These are phyloP conservation scores for Stenopsyche tienmushanensis DNA, from an alignment of 1,140 invertebrate genomes.

Conservation along the genomic window DNA sequence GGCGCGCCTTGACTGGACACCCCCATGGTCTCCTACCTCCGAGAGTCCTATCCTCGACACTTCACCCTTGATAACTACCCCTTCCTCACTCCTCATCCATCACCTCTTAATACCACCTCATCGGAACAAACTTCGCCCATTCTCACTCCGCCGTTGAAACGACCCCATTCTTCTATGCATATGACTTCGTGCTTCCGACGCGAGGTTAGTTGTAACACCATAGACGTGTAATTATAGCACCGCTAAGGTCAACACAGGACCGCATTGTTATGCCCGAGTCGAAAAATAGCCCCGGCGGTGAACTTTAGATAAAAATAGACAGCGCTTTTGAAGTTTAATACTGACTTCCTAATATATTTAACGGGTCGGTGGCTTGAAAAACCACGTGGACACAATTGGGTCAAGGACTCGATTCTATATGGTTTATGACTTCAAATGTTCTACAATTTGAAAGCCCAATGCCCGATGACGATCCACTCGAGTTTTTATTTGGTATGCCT, in stretches of 20 bases:
- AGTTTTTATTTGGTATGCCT: no score
- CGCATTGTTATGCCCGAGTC: neutral
- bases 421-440: neutral
- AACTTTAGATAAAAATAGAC: no score
- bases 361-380: no score
- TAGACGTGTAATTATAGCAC: neutral
- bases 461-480: no score
- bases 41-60: conserved; percentile 1
- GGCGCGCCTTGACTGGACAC: conserved; percentile 17
- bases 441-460: neutral
- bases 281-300: no score
- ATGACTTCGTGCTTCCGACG: neutral
- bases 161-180: neutral
- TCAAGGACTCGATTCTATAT: no score
- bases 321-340: no score
- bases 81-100: neutral
- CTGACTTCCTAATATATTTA: no score
- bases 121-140: neutral
- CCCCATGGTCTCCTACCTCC: conserved; percentile 2
- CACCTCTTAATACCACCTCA: conserved; percentile 1
- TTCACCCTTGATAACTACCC: conserved; percentile 2
- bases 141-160: no score
- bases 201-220: neutral
- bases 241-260: neutral
- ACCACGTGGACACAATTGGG: no score